phyloP scores from a whole-genome alignment of 2,797 vertebrate species.

The Sebastolobus alascanus region DNA sequence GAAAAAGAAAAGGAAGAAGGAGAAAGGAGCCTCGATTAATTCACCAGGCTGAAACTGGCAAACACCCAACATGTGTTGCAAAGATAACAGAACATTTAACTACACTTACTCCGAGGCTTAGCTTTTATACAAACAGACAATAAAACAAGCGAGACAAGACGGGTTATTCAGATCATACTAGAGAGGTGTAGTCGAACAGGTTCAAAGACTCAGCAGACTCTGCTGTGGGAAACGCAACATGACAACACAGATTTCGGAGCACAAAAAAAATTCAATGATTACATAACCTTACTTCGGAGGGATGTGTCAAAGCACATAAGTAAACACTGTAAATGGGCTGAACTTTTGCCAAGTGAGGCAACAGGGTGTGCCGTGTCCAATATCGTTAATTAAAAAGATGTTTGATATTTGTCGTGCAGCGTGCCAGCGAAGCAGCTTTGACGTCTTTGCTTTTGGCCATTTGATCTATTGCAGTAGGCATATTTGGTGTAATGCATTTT shows the following conservation, averaged over 20 bases:
- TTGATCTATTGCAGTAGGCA: conserved; percentile 47
- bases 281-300: conserved; percentile 2
- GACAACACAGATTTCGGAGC: neutral
- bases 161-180: conserved; percentile 3
- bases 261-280: conserved; percentile 3
- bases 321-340: conserved; percentile 23
- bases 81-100: conserved; percentile 15
- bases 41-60: conserved; percentile 15
- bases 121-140: conserved; percentile 28
- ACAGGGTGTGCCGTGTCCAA: neutral
- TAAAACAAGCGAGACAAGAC: conserved; percentile 5
- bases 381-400: conserved; percentile 20
- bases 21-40: conserved; percentile 16
- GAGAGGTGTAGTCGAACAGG: conserved; percentile 1
- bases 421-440: conserved; percentile 33
- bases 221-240: conserved; percentile 3
- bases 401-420: conserved; percentile 31
- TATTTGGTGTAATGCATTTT: conserved; percentile 40
- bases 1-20: neutral
- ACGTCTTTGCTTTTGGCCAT: conserved; percentile 32
- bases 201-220: neutral
- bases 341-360: conserved; percentile 4
- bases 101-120: neutral
- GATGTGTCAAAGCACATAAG: conserved; percentile 28
- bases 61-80: conserved; percentile 15